A percentile compares a stretch with the other conserved stretches of the same genome.
Evolutionary conservation across 2,113 vertebrate genomes (phyloP).

Genomic region (Pteropus alecto): DNA sequence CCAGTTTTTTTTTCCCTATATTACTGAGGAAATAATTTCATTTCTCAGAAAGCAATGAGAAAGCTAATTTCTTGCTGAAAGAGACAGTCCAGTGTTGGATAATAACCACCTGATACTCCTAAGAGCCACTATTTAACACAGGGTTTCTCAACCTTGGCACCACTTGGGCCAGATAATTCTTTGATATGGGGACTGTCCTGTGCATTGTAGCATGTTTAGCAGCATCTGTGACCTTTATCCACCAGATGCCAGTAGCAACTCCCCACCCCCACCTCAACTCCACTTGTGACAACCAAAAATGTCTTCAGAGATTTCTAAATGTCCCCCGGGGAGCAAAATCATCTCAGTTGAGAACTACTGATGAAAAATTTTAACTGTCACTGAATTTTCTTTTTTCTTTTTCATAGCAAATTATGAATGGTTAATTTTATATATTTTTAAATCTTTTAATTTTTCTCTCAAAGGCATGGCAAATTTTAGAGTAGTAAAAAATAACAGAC

Average conservation of each 20-base stretch:
- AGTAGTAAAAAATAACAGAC: not conserved
- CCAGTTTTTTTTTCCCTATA: constrained; percentile 48
- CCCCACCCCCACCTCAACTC: not conserved
- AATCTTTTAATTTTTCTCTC: not conserved
- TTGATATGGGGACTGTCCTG: no score
- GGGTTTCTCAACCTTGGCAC: not conserved
- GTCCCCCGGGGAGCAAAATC: not conserved
- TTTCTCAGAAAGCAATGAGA: constrained; percentile 75
- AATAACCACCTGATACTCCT: constrained; percentile 64
- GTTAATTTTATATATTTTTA: constrained; percentile 46
- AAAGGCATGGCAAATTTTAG: constrained; percentile 14
- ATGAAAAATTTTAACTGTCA: constrained; percentile 63
- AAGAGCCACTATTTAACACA: not conserved
- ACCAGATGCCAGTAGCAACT: not conserved
- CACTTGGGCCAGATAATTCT: not conserved
- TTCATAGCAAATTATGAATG: constrained; percentile 39
- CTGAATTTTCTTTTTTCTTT: constrained; percentile 61
- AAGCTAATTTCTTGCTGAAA: constrained; percentile 74
- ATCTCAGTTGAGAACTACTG: constrained; percentile 10
- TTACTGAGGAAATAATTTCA: constrained; percentile 63
- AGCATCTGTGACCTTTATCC: not conserved
- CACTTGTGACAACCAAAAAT: not conserved
- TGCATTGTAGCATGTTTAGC: not conserved
- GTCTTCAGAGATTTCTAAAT: not conserved
- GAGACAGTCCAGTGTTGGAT: constrained; percentile 71